phyloP scores from a whole-genome alignment of 2,113 vertebrate species.

The Neopipo cinnamomea region DNA sequence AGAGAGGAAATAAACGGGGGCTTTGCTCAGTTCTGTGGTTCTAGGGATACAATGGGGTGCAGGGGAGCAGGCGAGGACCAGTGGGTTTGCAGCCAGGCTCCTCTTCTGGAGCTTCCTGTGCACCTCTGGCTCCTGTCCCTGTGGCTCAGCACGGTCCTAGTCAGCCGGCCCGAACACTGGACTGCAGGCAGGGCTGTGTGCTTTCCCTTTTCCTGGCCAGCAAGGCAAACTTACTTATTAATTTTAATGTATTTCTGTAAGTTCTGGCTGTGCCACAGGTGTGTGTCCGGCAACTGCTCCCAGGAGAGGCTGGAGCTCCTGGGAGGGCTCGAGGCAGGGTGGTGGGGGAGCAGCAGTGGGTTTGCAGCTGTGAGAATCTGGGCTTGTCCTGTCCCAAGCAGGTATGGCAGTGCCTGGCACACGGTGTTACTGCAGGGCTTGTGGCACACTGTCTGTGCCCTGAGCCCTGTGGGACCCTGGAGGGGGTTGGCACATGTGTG shows the following conservation, averaged over 20 bases:
- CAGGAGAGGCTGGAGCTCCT: neutral
- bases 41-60: neutral
- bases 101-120: neutral
- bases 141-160: neutral
- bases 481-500: rapidly evolving
- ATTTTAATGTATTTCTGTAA: neutral
- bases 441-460: rapidly evolving
- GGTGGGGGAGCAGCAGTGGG: rapidly evolving
- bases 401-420: neutral
- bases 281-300: rapidly evolving
- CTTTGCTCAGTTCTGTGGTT: neutral
- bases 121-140: neutral
- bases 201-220: neutral
- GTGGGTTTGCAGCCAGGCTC: neutral
- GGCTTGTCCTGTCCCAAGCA: neutral
- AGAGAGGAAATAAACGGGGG: rapidly evolving
- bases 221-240: neutral
- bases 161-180: rapidly evolving
- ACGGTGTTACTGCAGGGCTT: rapidly evolving
- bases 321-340: neutral
- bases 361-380: neutral
- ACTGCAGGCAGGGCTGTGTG: neutral
- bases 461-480: neutral
- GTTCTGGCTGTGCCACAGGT: neutral
- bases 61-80: neutral